These are phyloP conservation scores for Scaptomyza parva DNA, from an alignment of 2,888 invertebrate genomes.

Conservation along the genomic window DNA sequence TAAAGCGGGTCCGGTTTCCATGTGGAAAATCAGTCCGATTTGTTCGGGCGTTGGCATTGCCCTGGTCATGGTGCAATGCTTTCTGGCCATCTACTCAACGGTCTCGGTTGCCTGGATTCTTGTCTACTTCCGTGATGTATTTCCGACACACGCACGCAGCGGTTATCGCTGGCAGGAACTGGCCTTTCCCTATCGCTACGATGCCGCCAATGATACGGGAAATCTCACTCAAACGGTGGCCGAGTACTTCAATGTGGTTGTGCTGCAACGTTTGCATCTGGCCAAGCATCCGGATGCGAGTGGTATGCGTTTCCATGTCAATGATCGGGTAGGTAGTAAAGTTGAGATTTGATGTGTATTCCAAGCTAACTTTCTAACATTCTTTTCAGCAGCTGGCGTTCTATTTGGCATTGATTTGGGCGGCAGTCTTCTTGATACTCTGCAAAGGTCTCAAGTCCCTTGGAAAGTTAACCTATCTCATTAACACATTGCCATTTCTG, in stretches of 20 bases:
- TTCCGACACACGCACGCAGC: constrained; percentile 85
- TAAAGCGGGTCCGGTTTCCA: constrained; percentile 93
- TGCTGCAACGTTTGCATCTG: constrained; percentile 87
- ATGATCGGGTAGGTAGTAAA: constrained; percentile 79
- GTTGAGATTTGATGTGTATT: not conserved
- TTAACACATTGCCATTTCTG: constrained; percentile 91
- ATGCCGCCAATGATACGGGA: constrained; percentile 85
- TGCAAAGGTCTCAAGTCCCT: constrained; percentile 91
- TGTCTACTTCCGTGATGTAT: constrained; percentile 94
- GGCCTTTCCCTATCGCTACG: constrained; percentile 86
- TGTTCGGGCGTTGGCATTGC: constrained; percentile 96
- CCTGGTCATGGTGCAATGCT: constrained; percentile 90
- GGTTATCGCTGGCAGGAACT: constrained; percentile 75
- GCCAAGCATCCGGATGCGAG: constrained; percentile 82
- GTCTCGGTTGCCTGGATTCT: constrained; percentile 96
- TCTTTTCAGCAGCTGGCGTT: constrained; percentile 92
- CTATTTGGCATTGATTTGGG: constrained; percentile 95
- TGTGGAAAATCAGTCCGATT: constrained; percentile 97
- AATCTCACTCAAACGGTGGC: constrained; percentile 91
- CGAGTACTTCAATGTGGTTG: constrained; percentile 93
- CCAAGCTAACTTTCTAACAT: constrained; percentile 28
- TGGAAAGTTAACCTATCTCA: constrained; percentile 88
- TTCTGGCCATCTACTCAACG: constrained; percentile 94
- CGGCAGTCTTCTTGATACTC: constrained; percentile 93
- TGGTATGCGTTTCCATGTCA: constrained; percentile 81